Conservation (phyloP, 1,140 invertebrate species). For the Trichonephila clavipes region DNA sequence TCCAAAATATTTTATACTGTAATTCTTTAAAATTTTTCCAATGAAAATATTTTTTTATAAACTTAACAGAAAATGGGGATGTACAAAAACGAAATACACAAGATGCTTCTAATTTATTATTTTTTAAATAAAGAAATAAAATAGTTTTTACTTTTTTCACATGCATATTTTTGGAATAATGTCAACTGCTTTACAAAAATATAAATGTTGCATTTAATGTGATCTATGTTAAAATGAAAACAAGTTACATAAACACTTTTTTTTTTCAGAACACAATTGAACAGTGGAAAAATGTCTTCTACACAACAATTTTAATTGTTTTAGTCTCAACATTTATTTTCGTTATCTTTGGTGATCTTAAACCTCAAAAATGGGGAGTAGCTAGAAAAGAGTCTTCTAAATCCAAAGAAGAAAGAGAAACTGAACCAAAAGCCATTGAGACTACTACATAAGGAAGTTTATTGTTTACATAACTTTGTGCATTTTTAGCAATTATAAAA, state of each 20-base stretch:
- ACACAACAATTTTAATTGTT: constrained; percentile 46
- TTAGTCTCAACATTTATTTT: constrained; percentile 44
- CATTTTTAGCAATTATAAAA: neutral
- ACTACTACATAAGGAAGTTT: neutral
- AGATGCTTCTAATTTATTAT: too few species aligned
- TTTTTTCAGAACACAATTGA: constrained; percentile 65
- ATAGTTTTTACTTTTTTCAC: too few species aligned
- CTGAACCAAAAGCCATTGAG: neutral
- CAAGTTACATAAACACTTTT: neutral
- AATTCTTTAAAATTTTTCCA: too few species aligned
- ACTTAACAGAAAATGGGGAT: too few species aligned
- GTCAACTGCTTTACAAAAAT: too few species aligned
- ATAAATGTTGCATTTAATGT: too few species aligned
- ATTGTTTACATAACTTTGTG: neutral
- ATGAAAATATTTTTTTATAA: too few species aligned
- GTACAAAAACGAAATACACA: too few species aligned
- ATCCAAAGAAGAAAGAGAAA: neutral
- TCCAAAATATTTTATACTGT: too few species aligned
- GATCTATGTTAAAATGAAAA: neutral
- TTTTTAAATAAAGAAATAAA: too few species aligned
- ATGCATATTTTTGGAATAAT: too few species aligned
- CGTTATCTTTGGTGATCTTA: constrained; percentile 54
- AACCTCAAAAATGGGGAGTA: constrained; percentile 53
- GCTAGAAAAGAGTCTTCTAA: neutral
- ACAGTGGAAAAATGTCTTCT: constrained; percentile 56